These are phyloP conservation scores for Anthopleura sola DNA, from an alignment of 64 coral and sea anemone species.

Conservation along the genomic window DNA sequence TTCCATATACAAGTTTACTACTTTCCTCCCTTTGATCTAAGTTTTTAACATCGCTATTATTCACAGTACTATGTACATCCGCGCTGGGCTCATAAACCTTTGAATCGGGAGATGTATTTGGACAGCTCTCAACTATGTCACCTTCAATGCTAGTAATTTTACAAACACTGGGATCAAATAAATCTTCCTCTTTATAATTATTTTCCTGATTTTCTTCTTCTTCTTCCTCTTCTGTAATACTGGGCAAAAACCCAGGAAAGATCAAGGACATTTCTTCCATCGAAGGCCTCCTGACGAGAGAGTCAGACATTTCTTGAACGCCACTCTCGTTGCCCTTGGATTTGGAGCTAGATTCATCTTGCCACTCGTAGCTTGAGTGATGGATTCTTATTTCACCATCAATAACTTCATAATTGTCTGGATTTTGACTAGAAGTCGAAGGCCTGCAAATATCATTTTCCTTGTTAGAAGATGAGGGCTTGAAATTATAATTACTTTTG, in stretches of 20 bases:
- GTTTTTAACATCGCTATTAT: background rate
- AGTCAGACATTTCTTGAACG: background rate
- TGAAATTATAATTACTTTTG: background rate
- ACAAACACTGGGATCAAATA: background rate
- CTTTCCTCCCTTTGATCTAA: background rate
- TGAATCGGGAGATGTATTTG: conserved; percentile 9
- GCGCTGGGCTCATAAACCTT: background rate
- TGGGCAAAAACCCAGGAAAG: conserved; percentile 78
- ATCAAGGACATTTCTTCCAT: conserved; percentile 94
- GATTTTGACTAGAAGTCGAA: background rate
- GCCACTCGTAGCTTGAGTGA: conserved; percentile 72
- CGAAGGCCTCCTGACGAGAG: conserved; percentile 53
- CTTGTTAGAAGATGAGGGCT: background rate
- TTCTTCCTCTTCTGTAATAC: conserved; percentile 63
- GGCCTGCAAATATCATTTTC: conserved; percentile 1
- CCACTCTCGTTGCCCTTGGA: background rate
- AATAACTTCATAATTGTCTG: conserved; percentile 47
- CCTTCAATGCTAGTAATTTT: background rate
- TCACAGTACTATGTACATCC: background rate
- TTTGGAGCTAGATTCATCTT: conserved; percentile 4
- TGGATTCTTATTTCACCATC: conserved; percentile 78
- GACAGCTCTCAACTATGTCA: conserved; percentile 7
- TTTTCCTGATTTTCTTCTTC: conserved; percentile 30
- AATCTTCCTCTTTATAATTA: background rate
- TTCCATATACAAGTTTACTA: background rate